These are phyloP conservation scores for Gouania willdenowi DNA, from an alignment of 2,797 vertebrate genomes.

Conservation along the genomic window DNA sequence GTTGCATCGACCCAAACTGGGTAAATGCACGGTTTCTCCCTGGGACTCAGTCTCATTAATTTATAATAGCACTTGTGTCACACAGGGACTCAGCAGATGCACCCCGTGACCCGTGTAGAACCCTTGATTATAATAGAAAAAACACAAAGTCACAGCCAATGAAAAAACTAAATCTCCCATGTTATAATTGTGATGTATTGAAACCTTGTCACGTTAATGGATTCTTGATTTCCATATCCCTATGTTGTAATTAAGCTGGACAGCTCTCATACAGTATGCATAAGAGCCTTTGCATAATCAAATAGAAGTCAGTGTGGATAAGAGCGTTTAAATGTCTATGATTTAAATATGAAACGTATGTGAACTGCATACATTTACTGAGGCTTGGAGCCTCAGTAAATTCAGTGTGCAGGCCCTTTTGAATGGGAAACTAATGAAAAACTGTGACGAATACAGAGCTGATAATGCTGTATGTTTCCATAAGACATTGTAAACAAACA, in stretches of 20 bases:
- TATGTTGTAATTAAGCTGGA: neutral
- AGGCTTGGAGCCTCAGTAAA: no score
- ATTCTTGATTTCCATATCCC: neutral
- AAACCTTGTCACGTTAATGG: neutral
- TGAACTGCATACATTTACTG: neutral
- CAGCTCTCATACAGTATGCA: neutral
- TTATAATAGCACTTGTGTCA: constrained; percentile 37
- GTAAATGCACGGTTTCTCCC: constrained; percentile 19
- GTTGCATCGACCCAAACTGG: constrained; percentile 18
- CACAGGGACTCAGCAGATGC: constrained; percentile 31
- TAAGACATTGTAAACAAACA: no score
- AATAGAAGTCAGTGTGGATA: neutral
- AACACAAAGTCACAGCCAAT: constrained; percentile 12
- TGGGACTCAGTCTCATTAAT: constrained; percentile 47
- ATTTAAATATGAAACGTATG: neutral
- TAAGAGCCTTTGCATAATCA: neutral
- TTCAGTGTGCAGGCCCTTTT: no score
- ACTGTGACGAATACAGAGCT: no score
- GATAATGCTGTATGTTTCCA: no score
- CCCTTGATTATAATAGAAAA: constrained; percentile 16
- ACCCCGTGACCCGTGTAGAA: constrained; percentile 16
- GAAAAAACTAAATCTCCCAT: constrained; percentile 5
- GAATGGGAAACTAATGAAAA: no score
- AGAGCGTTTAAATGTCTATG: neutral
- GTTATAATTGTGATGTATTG: neutral